Conservation (phyloP, 2,797 vertebrate species). For the Platalea minor region DNA sequence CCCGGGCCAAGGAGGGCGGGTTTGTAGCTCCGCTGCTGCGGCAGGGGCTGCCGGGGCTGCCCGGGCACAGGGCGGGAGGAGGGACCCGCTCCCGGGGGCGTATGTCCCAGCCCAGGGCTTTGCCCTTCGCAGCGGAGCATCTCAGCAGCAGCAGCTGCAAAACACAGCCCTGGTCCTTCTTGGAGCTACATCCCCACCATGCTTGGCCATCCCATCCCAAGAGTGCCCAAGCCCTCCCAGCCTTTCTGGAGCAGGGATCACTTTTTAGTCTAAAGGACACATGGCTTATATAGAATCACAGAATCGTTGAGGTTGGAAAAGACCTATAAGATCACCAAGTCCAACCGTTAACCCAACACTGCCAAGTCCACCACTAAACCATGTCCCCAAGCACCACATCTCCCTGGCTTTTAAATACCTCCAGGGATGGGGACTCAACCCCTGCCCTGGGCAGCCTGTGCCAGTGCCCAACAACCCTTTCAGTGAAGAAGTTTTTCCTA, state of each 20-base stretch:
- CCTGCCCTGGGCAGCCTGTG: too few relatives aligned
- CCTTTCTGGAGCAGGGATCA: background rate
- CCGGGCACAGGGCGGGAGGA: background rate
- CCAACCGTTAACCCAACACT: too few relatives aligned
- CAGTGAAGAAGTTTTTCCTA: too few relatives aligned
- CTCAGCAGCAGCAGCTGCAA: background rate
- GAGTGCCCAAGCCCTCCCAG: fast-evolving
- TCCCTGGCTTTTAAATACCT: too few relatives aligned
- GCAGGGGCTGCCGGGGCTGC: background rate
- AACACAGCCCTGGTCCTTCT: background rate
- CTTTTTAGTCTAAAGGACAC: background rate
- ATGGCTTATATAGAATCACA: fast-evolving
- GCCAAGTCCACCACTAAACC: too few relatives aligned
- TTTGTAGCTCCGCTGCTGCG: background rate
- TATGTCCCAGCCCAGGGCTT: background rate
- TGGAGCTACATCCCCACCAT: fast-evolving
- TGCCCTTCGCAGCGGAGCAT: background rate
- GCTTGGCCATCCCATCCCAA: too few relatives aligned
- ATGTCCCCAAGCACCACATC: too few relatives aligned
- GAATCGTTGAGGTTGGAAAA: too few relatives aligned
- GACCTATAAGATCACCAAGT: too few relatives aligned
- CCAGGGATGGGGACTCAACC: too few relatives aligned
- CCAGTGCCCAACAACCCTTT: too few relatives aligned
- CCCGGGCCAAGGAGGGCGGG: too few relatives aligned
- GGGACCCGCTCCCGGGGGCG: background rate